Evolutionary conservation across 2,888 invertebrate genomes (phyloP), one percentile per base, ranked within the genome.

Genomic region (Esperia sulphurella): DNA sequence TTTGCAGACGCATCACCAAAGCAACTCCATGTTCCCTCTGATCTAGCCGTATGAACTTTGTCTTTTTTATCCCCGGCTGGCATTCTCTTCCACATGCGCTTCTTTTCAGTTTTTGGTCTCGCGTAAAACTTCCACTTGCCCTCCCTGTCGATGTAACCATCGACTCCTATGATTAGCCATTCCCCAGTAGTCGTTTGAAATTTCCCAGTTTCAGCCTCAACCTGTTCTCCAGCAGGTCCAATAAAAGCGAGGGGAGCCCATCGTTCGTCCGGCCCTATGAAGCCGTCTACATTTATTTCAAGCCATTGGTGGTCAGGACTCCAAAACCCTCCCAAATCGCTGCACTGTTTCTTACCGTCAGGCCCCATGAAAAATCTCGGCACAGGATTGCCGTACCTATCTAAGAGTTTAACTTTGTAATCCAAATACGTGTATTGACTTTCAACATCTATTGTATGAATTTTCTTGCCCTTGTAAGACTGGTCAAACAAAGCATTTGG

Each of bases 321-420:
- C 84, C 83, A 86, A 68, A 89, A 88, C 12, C 89, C 89, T 42
- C 89, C 89, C 41, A 88, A 73, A 59, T 89, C 89, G 59, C 89
- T 88, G 49, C 89, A 88, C 50, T 79, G 68, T 47, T 78, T 69
- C 56, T 71, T 84, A n/a, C 89, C 89, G 65, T 87, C 83, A 1
- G 75, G 83, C 3, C 84, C 82, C 56, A 67, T 86, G 54, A 88
- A 89, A 54, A 73, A 88, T 55, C 89, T 75, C 0, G 81, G 82
- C 5, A 88, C 76, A 31, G 75, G 79, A 60, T 83, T 86, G 10
- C 89, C 89, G 47, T 58, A 73, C 50, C 70, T 67, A 55, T 88
- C 88, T 8, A 76, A 41, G 39, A 86, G 57, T 57, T 85, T 86
- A 0, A 89, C 82, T 69, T 66, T 75, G 50, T 82, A 88, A 58